phyloP scores from a whole-genome alignment of 2,113 vertebrate genomes.

The Montifringilla adamsi region DNA sequence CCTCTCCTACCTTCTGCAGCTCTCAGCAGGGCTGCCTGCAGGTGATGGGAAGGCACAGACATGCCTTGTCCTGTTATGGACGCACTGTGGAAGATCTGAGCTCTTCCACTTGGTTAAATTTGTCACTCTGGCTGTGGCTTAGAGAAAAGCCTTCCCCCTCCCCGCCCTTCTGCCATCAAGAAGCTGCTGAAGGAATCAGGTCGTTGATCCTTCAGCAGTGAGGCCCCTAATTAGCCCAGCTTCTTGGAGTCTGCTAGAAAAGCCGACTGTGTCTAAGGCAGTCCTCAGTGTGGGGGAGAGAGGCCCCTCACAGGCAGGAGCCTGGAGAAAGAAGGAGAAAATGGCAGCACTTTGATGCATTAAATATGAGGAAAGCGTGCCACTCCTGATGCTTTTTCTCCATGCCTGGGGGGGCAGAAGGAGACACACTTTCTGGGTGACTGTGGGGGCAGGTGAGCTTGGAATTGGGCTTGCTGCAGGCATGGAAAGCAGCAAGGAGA shows the following conservation, averaged over 20 bases:
- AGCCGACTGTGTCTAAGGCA: neutral
- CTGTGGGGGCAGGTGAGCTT: neutral
- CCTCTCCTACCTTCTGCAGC: neutral
- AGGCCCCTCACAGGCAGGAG: neutral
- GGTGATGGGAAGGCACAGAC: neutral
- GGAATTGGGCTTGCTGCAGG: neutral
- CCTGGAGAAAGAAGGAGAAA: neutral
- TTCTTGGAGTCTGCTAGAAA: neutral
- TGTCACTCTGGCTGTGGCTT: neutral
- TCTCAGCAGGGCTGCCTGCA: neutral
- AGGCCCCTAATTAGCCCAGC: conserved; percentile 45
- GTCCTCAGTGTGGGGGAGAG: neutral
- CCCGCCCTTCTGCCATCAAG: neutral
- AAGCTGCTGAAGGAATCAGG: conserved; percentile 62
- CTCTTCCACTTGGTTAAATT: conserved; percentile 20
- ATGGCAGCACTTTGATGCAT: conserved; percentile 22
- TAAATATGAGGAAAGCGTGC: conserved; percentile 1
- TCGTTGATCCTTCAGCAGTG: conserved; percentile 11
- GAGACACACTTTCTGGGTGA: neutral
- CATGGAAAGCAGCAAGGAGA: neutral
- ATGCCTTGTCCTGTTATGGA: neutral
- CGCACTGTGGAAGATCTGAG: neutral
- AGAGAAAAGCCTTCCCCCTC: conserved; percentile 29
- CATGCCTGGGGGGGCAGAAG: neutral
- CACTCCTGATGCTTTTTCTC: neutral